Evolutionary conservation across 2,888 invertebrate genomes (phyloP).

Genomic region (Aquatica leii): DNA sequence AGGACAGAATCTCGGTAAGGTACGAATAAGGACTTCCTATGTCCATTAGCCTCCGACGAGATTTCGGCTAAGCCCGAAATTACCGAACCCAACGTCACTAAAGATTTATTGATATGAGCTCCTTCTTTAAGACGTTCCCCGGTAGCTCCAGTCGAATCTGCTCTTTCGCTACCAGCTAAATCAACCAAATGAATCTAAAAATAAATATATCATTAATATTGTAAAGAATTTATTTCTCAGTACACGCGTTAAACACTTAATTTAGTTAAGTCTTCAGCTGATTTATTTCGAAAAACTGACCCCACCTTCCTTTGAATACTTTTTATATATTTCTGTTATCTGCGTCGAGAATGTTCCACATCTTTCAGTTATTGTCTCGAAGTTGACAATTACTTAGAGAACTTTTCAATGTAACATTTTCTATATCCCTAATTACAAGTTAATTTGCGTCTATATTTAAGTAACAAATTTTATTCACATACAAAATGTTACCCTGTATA

Average conservation of each 20-base stretch:
- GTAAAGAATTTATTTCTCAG: neutral
- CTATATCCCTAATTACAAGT: no score
- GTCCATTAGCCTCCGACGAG: conserved; percentile 53
- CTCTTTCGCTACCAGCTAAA: conserved; percentile 88
- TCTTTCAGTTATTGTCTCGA: no score
- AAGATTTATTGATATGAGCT: conserved; percentile 86
- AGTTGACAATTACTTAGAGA: no score
- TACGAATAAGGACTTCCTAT: conserved; percentile 69
- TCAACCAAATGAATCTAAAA: conserved; percentile 80
- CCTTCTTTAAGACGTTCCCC: conserved; percentile 78
- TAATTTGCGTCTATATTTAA: no score
- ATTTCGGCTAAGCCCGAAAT: conserved; percentile 85
- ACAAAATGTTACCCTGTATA: no score
- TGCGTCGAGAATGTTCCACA: no score
- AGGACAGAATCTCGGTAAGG: conserved; percentile 89
- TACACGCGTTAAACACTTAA: no score
- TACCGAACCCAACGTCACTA: conserved; percentile 87
- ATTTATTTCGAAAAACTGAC: no score
- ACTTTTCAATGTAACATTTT: neutral
- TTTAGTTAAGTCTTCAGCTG: no score
- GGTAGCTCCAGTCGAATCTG: conserved; percentile 89
- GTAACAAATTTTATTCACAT: no score
- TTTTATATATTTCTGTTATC: no score
- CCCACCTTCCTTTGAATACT: no score
- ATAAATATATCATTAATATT: neutral